phyloP scores from a whole-genome alignment of 1,140 invertebrate species.

The Penaeus indicus region DNA sequence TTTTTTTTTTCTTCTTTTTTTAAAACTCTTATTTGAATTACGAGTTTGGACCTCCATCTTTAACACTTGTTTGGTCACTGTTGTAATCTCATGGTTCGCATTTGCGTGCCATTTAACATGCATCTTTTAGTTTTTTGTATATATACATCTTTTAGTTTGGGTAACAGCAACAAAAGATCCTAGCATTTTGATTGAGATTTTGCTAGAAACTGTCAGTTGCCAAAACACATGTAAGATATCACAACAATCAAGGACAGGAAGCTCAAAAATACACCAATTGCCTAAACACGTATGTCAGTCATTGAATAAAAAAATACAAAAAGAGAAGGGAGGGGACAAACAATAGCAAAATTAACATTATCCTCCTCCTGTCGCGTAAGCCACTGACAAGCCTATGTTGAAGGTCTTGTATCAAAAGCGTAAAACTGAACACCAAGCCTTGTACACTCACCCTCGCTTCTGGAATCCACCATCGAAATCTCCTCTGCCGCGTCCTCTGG shows the following conservation, averaged over 20 bases:
- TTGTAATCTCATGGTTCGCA: no score
- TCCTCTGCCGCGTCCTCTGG: not conserved
- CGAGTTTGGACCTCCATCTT: no score
- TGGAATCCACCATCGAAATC: slow-evolving; percentile 6
- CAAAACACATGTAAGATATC: slow-evolving; percentile 2
- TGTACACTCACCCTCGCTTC: not conserved
- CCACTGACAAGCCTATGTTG: not conserved
- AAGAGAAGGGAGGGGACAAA: no score
- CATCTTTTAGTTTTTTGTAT: no score
- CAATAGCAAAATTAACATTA: not conserved
- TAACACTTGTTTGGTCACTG: no score
- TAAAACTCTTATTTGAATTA: not conserved
- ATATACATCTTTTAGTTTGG: not conserved
- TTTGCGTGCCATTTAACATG: no score
- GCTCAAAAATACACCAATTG: not conserved
- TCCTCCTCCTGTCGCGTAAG: not conserved
- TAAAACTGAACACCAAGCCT: not conserved
- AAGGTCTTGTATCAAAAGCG: not conserved
- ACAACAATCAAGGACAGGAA: not conserved
- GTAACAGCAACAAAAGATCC: not conserved
- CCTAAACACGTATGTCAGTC: not conserved
- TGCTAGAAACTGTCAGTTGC: slow-evolving; percentile 13
- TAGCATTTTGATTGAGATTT: not conserved
- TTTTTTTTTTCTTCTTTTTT: not conserved
- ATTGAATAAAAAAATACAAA: no score